Evolutionary conservation across 2,113 vertebrate genomes (phyloP), one percentile per base, ranked within the genome.

Genomic region (Anguilla rostrata): DNA sequence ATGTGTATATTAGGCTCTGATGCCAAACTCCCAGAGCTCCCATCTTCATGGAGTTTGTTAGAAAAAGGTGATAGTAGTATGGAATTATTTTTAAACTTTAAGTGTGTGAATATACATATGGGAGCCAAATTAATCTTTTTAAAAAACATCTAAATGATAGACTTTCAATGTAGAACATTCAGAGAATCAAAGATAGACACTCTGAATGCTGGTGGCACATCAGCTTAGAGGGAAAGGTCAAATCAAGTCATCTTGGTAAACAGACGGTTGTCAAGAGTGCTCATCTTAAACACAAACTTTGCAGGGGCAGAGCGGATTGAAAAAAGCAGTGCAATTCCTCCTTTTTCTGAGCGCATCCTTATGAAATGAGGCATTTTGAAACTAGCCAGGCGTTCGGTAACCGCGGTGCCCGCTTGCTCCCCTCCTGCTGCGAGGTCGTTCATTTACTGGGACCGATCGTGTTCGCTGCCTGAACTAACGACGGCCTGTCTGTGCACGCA

Each of bases 371-470:
- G 90, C 89, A 86, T 40, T 85, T 89, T 90, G 86, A 91, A 90
- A 92, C 92, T 90, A 91, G 86, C 63, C 87, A 86, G 88, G 40
- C 89, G 86, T 91, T 85, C 92, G 91, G 90, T 92, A 92, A 89
- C 78, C 57, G 57, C 88, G 63, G 71, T 87, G 88, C 87, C 90
- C 87, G 88, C 91, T 34, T 91, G 89, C 89, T 87, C 88, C 90
- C 81, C 91, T 90, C 91, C 90, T 88, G 92, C 90, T 91, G 91
- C 60, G 85, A 84, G 91, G 91, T 92, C 91, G 91, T 94, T 92
- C 86, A 92, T 95, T 91, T 91, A 91, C 85, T 86, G 86, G 83
- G 82, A 89, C 87, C 87, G 90, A 63, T 39, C 53, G 87, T 88
- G 85, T 91, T 89, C 92, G 89, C 90, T 90, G 84, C 86, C 91